Evolutionary conservation across 2,797 vertebrate genomes (phyloP).

Genomic region (Squalus acanthias): DNA sequence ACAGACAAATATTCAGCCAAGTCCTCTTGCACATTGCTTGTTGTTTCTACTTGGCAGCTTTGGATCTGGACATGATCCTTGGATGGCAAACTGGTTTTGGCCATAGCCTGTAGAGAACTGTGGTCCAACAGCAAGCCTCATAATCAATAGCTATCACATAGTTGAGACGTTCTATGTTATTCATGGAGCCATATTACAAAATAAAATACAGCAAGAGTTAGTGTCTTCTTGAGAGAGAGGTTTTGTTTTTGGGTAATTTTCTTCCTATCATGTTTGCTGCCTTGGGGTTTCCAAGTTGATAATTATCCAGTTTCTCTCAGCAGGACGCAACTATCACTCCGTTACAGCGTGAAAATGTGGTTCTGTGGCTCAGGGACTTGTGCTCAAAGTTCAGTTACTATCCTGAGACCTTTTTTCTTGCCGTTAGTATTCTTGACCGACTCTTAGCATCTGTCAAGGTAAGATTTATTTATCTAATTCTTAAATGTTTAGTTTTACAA

Average conservation of each 20-base stretch:
- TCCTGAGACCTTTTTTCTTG: constrained; percentile 61
- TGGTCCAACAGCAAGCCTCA: not conserved
- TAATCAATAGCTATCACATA: not conserved
- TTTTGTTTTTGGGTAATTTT: too few relatives aligned
- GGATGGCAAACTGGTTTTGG: not conserved
- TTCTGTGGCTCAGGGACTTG: constrained; percentile 63
- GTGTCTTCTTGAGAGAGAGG: not conserved
- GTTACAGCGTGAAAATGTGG: constrained; percentile 54
- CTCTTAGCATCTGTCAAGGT: constrained; percentile 66
- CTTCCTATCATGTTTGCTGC: not conserved
- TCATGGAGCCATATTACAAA: not conserved
- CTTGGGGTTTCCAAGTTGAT: not conserved
- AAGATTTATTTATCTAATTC: not conserved
- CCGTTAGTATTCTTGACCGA: constrained; percentile 61
- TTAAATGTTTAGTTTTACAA: not conserved
- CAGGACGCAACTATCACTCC: constrained; percentile 66
- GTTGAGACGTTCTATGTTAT: not conserved
- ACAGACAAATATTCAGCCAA: not conserved
- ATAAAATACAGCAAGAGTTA: not conserved
- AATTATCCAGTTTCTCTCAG: constrained; percentile 26
- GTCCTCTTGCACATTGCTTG: not conserved
- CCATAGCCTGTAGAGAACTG: not conserved
- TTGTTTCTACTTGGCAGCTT: not conserved
- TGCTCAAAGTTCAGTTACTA: constrained; percentile 60
- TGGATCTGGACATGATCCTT: not conserved